Base-by-base conservation (phyloP, 1,140 invertebrate species). In the Hypsibius dujardini region DNA sequence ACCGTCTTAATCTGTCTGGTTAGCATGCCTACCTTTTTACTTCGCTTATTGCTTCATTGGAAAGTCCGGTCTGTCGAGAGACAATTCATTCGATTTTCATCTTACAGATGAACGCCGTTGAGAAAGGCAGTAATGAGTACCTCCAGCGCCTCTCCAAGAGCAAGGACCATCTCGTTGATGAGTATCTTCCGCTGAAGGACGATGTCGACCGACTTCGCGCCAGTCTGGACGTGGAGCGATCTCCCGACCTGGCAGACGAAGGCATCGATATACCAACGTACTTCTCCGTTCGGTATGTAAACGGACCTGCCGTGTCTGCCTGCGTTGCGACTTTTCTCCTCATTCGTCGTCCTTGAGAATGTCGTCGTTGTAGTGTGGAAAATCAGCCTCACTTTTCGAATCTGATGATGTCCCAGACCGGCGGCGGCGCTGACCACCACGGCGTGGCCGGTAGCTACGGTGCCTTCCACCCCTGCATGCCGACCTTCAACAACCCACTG, bases 381-480 rank as follows among this genome's bases (percentile, higher is more conserved):
- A 7, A 56, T 56, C 50, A 7, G 50, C 7, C n/a, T 7, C 50
- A 56, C 50, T 56, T 56, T 56, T n/a, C 50, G 7, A 7, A 56
- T n/a, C 7, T 56, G 50, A n/a, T 56, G 50, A n/a, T 56, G 50
- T n/a, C 50, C 28, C 28, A 28, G 28, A 28, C 28, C 28, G 28
- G 28, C 28, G 28, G 28, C 28, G 28, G 28, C 28, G 28, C 0
- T 28, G 28, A 28, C 28, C 28, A 28, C 28, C 28, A 28, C 28
- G 28, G n/a, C 50, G 7, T 56, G 50, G 50, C 50, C 50, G n/a
- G n/a, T n/a, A 56, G 50, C n/a, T 56, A 12, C 50, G 50, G 50
- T n/a, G 50, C 50, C 50, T 56, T 56, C 50, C 50, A 56, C n/a
- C 50, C 50, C 50, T 56, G 50, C 50, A 56, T 56, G 50, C 50